Conservation (phyloP, 2,888 invertebrate genomes). For the Caenorhabditis sp. region DNA sequence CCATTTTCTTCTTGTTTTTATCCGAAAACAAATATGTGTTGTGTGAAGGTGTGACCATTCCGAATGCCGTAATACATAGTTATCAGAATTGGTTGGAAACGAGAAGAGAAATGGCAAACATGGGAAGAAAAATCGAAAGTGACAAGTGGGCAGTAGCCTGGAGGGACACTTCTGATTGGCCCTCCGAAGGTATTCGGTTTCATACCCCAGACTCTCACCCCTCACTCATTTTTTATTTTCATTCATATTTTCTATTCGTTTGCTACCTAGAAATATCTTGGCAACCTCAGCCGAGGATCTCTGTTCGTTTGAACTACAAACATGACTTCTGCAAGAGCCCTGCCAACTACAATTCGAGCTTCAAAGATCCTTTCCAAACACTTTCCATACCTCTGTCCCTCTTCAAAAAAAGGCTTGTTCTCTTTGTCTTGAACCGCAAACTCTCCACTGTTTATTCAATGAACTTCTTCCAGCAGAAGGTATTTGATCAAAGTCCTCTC, state of each 20-base stretch:
- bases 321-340: background rate
- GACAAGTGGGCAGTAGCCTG: conserved; percentile 7
- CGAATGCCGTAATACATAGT: conserved; percentile 1
- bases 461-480: background rate
- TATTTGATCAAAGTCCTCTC: conserved; percentile 13
- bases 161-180: conserved; percentile 31
- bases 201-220: conserved; percentile 1
- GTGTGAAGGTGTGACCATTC: conserved; percentile 5
- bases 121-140: conserved; percentile 6
- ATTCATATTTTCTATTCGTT: conserved; percentile 11
- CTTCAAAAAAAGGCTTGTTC: conserved; percentile 2
- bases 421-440: conserved; percentile 3
- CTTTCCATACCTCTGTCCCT: conserved; percentile 4
- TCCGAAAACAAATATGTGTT: background rate
- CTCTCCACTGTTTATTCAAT: conserved; percentile 14
- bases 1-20: conserved; percentile 1
- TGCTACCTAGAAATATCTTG: too few species aligned
- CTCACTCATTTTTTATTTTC: conserved; percentile 3
- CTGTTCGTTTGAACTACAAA: too few species aligned
- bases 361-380: conserved; percentile 34
- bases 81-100: conserved; percentile 3
- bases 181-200: conserved; percentile 40
- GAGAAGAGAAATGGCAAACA: background rate
- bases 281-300: background rate
- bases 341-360: conserved; percentile 23